Base-by-base conservation (phyloP, 2,797 vertebrate species). In the Melanotaenia pygmaea region DNA sequence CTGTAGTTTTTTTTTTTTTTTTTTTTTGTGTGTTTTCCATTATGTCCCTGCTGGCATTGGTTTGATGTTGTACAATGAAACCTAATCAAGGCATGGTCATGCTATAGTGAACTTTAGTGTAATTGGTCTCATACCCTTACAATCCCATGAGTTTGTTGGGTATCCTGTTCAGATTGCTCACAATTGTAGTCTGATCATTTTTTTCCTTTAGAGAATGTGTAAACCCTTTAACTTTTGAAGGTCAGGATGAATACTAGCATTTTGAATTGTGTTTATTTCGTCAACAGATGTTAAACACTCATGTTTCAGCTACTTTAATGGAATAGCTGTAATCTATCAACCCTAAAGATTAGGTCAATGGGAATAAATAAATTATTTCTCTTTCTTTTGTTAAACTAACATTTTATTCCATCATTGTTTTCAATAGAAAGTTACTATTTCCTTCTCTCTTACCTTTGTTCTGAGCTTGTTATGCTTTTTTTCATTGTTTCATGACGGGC, bases 401-500 rank as follows among this genome's bases (percentile, higher is more conserved):
- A 18, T 47, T 26, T 53, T 13, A 7, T 7, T 67, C 47, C 30
- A 10, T 18, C 9, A 8, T 38, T 37, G 32, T 47, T 12, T 43
- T 64, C 14, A 43, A 40, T 24, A 11, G 3, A 53, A 24, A 53
- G 51, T 13, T 93, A 91, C 93, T 84, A 91, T 45, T 45, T 45
- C 43, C 13, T 45, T 3, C 43, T 45, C 43, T 7, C 43, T 45
- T 38, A 38, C 11, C 18, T 1, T 45, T 45, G 85, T 93, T 83
- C 91, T 90, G 34, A 72, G 35, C 47, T 64, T 16, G 59, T 71
- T 65, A 54, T 72, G 30, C 61, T 45, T 51, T 85, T 37, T 85
- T 62, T 78, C 76, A 82, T 67, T 8, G 2, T 64, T 61, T 59
- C 70, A 74, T 63, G 57, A 69, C 72, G 67, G 83, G 74, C 72